Conservation (phyloP, 2,888 invertebrate genomes). For the Hypsopygia costalis region DNA sequence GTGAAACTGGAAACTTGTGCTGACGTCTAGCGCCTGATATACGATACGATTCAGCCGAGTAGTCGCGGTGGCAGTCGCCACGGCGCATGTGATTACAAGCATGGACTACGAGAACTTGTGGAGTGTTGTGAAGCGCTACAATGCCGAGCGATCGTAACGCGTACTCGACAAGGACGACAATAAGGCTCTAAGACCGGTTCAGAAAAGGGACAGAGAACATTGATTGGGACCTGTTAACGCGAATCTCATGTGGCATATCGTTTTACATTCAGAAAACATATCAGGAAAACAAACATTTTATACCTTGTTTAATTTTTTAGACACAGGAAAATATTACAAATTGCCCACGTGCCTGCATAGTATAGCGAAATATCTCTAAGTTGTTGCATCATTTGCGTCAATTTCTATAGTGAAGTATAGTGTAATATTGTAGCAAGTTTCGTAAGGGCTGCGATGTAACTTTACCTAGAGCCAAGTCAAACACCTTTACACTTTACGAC, state of each 20-base stretch:
- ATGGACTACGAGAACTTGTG: constrained; percentile 13
- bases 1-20: constrained; percentile 48
- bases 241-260: not conserved
- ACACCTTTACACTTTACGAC: too few species aligned
- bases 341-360: too few species aligned
- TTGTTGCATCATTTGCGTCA: too few species aligned
- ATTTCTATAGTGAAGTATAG: too few species aligned
- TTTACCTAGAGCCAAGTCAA: too few species aligned
- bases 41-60: constrained; percentile 37
- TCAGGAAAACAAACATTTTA: too few species aligned
- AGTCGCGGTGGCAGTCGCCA: constrained; percentile 43
- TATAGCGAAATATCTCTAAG: too few species aligned
- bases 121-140: constrained; percentile 3
- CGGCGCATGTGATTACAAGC: constrained; percentile 51
- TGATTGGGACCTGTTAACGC: not conserved
- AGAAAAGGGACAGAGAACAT: constrained; percentile 1
- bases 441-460: too few species aligned
- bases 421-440: too few species aligned
- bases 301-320: too few species aligned
- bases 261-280: too few species aligned
- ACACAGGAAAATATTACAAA: too few species aligned
- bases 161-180: constrained; percentile 7
- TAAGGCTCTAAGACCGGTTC: not conserved
- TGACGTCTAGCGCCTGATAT: constrained; percentile 41
- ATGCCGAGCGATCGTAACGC: not conserved